Conservation (phyloP, 2,888 invertebrate species). For the Chaetogeoica ovagalla region DNA sequence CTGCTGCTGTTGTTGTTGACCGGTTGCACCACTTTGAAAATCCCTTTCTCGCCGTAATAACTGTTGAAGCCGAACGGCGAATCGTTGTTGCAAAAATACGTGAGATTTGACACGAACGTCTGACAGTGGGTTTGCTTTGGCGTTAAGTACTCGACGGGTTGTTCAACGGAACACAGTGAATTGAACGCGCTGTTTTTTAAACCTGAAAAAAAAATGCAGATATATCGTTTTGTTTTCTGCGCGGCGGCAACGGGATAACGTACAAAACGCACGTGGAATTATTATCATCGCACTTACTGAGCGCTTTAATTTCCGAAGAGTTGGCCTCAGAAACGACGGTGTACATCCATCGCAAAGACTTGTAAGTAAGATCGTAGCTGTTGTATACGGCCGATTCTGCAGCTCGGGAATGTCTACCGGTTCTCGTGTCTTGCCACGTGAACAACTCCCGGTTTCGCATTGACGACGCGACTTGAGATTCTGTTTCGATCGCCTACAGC, state of each 20-base stretch:
- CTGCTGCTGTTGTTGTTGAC: background rate
- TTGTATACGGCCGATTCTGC: background rate
- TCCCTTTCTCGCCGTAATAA: background rate
- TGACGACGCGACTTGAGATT: background rate
- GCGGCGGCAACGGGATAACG: too few relatives aligned
- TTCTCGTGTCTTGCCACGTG: background rate
- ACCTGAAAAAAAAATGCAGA: background rate
- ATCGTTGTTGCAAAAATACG: background rate
- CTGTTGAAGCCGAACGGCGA: background rate
- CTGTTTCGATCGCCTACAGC: conserved; percentile 13
- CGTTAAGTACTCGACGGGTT: conserved; percentile 18
- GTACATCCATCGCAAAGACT: conserved; percentile 30
- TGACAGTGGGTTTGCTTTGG: conserved; percentile 10
- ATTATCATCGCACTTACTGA: conserved; percentile 10
- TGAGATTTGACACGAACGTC: conserved; percentile 11
- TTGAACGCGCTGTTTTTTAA: conserved; percentile 27
- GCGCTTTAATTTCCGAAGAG: background rate
- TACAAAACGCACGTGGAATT: too few relatives aligned
- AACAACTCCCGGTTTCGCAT: conserved; percentile 10
- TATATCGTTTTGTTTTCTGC: too few relatives aligned
- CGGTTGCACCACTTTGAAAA: conserved; percentile 16
- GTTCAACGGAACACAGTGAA: conserved; percentile 12
- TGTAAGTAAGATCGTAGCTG: conserved; percentile 16
- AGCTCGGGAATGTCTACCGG: too few relatives aligned
- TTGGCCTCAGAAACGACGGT: background rate